Evolutionary conservation across 2,113 vertebrate genomes (phyloP), one percentile per base, ranked within the genome.

Genomic region (Petromus typicus): DNA sequence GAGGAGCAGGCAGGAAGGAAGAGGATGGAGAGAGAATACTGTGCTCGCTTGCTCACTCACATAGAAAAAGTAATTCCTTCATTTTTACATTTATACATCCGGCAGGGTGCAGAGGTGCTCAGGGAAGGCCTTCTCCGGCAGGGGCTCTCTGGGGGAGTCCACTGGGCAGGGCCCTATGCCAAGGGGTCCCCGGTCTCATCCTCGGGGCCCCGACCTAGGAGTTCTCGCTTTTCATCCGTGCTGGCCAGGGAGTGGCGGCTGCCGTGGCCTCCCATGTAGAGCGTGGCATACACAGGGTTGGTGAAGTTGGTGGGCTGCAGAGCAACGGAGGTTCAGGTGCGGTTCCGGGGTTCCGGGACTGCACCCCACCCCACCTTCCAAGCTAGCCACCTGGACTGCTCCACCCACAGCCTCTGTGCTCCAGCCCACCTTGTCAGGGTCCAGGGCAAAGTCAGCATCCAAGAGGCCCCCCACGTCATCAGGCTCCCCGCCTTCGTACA

Each of bases 11-110:
- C 88, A 92, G 96, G 90, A 78, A 92, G 96, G 95, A 81, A 91
- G 80, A 79, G 86, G 94, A 90, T 32, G 95, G 81, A 78, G 81
- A 85, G 95, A 97, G 90, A 99, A 99, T 99, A 99, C 99, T 99
- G 97, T 97, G 99, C 97, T 96, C 92, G 79, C 96, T 97, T 90
- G 97, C 95, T 97, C 97, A 34, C 99, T 99, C 99, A 99, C 99
- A 99, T 99, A 99, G 99, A 99, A 99, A 99, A 99, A 96, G 99
- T 99, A 99, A 98, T 98, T 99, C 99, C 99, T 99, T 99, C 99
- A 99, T 99, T 99, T 99, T 99, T 99, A 99, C 99, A 99, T 99
- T 99, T 99, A 98, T 99, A 99, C 99, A 99, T 98, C 98, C 98
- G 98, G 99, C 98, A 89, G 75, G 64, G 94, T 95, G 88, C 93